Evolutionary conservation across 2,113 vertebrate species (phyloP).

Genomic region (Strix aluco): DNA sequence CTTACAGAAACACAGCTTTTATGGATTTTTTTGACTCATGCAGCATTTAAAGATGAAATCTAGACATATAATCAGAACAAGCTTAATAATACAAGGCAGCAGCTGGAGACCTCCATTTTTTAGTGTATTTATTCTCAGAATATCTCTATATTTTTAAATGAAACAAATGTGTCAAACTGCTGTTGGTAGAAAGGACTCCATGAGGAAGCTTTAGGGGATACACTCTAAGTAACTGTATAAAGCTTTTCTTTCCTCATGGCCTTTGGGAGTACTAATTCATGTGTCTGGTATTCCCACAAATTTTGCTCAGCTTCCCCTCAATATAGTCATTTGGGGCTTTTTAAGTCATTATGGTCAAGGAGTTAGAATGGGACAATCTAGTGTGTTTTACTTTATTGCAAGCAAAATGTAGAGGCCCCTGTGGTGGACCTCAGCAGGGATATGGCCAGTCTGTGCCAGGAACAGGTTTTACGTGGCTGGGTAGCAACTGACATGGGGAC

Average conservation of each 20-base stretch:
- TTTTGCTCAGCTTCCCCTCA: background rate
- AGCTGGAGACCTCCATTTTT: background rate
- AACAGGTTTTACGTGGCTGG: background rate
- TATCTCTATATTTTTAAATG: background rate
- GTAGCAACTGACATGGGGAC: accelerated
- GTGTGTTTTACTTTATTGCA: background rate
- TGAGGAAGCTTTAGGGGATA: background rate
- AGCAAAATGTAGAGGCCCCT: background rate
- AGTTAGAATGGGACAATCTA: background rate
- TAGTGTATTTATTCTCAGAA: background rate
- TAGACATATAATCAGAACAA: background rate
- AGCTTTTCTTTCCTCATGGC: background rate
- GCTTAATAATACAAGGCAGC: background rate
- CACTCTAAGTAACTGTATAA: background rate
- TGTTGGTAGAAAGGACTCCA: background rate
- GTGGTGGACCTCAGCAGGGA: background rate
- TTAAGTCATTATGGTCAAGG: background rate
- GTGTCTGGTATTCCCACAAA: background rate
- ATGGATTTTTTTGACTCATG: background rate
- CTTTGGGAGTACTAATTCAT: background rate
- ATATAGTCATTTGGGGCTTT: background rate
- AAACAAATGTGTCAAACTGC: background rate
- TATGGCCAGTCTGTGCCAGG: background rate
- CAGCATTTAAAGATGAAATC: background rate
- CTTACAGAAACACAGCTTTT: background rate